Evolutionary conservation across 2,797 vertebrate species (phyloP).

Genomic region (Scolopax rusticola): DNA sequence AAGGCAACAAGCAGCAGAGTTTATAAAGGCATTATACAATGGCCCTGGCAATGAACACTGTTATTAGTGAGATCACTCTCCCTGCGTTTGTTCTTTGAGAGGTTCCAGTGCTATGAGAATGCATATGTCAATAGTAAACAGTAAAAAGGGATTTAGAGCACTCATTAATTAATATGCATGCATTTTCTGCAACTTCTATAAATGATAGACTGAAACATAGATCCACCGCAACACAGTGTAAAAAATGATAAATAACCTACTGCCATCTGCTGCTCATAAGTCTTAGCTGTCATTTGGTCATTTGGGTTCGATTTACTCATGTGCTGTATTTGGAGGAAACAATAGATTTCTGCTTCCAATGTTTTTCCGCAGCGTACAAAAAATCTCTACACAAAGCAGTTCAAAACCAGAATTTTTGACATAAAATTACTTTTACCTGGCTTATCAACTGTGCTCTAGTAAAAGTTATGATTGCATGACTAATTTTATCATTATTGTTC

Average conservation of each 20-base stretch:
- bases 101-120: not conserved
- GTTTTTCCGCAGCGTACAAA: not conserved
- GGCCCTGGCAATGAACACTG: rapidly evolving
- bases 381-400: not conserved
- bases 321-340: not conserved
- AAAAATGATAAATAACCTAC: constrained; percentile 30
- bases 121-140: not conserved
- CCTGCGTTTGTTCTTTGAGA: not conserved
- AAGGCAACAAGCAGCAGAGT: not conserved
- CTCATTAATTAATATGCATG: not conserved
- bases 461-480: not conserved
- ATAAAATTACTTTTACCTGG: not conserved
- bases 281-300: not conserved
- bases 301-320: not conserved
- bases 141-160: not conserved
- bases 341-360: not conserved
- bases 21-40: not conserved
- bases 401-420: not conserved
- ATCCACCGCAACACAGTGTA: not conserved
- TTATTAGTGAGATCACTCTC: not conserved
- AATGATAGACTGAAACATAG: not conserved
- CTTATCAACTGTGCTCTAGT: not conserved
- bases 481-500: not conserved
- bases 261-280: constrained; percentile 4
- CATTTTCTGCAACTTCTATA: not conserved